These are phyloP conservation scores for Dorcus parallelipipedus DNA, from an alignment of 2,888 invertebrate genomes.

Conservation along the genomic window DNA sequence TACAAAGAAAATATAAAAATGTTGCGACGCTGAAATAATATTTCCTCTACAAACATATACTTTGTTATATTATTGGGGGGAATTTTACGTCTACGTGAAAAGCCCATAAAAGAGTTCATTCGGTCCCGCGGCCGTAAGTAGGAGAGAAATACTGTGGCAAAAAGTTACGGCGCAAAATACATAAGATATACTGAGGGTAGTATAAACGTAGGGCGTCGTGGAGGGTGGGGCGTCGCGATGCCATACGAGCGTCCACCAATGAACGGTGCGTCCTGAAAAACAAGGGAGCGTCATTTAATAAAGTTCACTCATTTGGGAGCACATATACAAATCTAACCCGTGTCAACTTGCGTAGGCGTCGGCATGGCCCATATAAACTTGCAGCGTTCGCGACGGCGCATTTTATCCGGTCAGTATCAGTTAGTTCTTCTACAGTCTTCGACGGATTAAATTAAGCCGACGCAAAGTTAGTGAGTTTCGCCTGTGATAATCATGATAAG, in stretches of 20 bases:
- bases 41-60: background rate
- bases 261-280: constrained; percentile 21
- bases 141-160: constrained; percentile 24
- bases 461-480: constrained; percentile 11
- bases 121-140: constrained; percentile 30
- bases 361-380: constrained; percentile 10
- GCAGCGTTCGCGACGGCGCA: constrained; percentile 47
- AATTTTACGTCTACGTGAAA: background rate
- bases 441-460: constrained; percentile 20
- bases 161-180: constrained; percentile 17
- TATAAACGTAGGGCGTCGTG: constrained; percentile 32
- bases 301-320: constrained; percentile 25
- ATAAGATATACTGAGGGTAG: constrained; percentile 16
- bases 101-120: constrained; percentile 36
- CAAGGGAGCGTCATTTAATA: constrained; percentile 26
- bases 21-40: too few relatives aligned
- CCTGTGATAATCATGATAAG: constrained; percentile 41
- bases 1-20: too few relatives aligned
- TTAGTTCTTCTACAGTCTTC: constrained; percentile 13
- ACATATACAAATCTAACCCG: constrained; percentile 25
- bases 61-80: background rate
- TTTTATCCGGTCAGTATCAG: constrained; percentile 10
- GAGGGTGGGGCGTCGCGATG: constrained; percentile 56
- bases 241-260: constrained; percentile 40
- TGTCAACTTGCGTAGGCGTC: constrained; percentile 25